Evolutionary conservation across 2,888 invertebrate species (phyloP), one percentile per base, ranked within the genome.

Genomic region (Capitulum mitella): DNA sequence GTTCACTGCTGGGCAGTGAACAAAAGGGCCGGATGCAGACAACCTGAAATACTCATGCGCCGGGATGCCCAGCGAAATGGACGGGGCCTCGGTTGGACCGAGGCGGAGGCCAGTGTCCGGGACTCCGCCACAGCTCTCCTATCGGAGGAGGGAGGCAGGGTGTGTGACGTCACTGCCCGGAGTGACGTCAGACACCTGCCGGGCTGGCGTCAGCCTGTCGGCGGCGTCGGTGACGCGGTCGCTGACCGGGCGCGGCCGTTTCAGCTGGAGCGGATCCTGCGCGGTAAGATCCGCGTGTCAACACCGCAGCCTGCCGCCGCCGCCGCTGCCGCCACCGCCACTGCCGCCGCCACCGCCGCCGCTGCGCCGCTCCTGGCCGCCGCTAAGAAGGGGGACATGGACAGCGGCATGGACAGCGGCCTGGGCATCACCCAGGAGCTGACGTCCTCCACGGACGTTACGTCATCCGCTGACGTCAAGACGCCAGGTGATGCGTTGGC

Each of bases 351-450:
- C 26, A 26, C 37, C 8, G 70, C 34, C 14, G 26, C 70, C 1
- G 34, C 34, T 3, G 32, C 34, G 12, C 26, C 26, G 10, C 22
- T 40, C 5, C 40, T 12, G 37, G 40, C 40, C 40, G 70, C 40
- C 26, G 70, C 6, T 1, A 70, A 70, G 70, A 70, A 70, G 70
- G 70, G 70, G 0, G 70, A 26, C 40, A 40, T 40, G 37, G 70
- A 70, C 70, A 70, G 70, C n/a, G 70, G 70, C 8, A 70, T 70
- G 70, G 70, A 70, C 70, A 26, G 26, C 3, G 70, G 70, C 0
- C 70, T 70, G 40, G 70, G 70, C 10, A 70, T 70, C 40, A 70
- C 70, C 3, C 70, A 70, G 70, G 70, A 70, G 70, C 37, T 70
- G 26, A 40, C 37, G 16, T 70, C 70, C 12, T 37, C 70, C 29